Conservation (phyloP, 2,888 invertebrate species). For the Drosophila limbata region DNA sequence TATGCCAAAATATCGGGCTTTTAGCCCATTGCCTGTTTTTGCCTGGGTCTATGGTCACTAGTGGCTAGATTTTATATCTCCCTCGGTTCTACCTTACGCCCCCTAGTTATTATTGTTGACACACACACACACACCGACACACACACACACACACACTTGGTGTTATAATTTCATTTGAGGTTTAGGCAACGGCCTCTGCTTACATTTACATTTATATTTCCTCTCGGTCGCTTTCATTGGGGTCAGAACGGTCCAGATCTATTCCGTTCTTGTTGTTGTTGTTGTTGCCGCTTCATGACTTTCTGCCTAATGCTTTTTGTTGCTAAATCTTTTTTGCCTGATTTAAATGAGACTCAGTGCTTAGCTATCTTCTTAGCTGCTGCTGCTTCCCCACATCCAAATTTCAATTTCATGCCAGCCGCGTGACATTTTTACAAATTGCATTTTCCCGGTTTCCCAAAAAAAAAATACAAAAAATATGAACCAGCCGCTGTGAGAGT, state of each 20-base stretch:
- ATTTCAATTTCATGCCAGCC: slow-evolving; percentile 53
- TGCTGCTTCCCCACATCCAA: slow-evolving; percentile 18
- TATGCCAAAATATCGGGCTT: too few species aligned
- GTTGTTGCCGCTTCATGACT: slow-evolving; percentile 45
- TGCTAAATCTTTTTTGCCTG: slow-evolving; percentile 40
- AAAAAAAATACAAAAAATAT: slow-evolving; percentile 4
- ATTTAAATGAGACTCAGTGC: slow-evolving; percentile 54
- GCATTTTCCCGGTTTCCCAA: slow-evolving; percentile 44
- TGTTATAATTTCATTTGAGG: slow-evolving; percentile 75
- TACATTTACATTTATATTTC: slow-evolving; percentile 79
- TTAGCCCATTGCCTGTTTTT: slow-evolving; percentile 1
- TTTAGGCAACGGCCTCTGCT: slow-evolving; percentile 51
- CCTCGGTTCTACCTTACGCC: slow-evolving; percentile 22
- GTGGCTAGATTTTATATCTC: slow-evolving; percentile 47
- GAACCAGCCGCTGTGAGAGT: background rate
- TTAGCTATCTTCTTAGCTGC: slow-evolving; percentile 21
- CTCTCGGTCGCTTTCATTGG: slow-evolving; percentile 57
- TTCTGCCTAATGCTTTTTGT: slow-evolving; percentile 54
- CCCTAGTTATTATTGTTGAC: slow-evolving; percentile 37
- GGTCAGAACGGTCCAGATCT: slow-evolving; percentile 9
- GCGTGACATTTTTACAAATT: slow-evolving; percentile 71
- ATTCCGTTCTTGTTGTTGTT: slow-evolving; percentile 1
- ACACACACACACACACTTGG: slow-evolving; percentile 24
- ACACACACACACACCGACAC: slow-evolving; percentile 10
- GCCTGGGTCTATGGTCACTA: slow-evolving; percentile 30